Base-by-base conservation (phyloP, 30 jellyfish, hydroid and myxozoan species). In the Hydractinia symbiolongicarpus region DNA sequence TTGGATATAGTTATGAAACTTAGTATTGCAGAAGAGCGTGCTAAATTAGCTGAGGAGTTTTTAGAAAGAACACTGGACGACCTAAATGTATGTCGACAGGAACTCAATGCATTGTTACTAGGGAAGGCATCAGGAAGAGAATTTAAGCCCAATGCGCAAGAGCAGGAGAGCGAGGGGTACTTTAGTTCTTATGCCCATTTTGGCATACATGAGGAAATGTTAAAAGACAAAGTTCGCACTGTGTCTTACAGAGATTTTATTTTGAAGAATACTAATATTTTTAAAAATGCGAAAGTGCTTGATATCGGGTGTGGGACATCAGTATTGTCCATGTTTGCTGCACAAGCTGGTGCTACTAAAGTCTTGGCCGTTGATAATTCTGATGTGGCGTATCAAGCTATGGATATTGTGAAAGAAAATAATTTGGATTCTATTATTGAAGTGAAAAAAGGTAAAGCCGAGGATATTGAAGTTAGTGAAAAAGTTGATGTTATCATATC, bases 161-260 rank as follows among this genome's bases (percentile, higher is more conserved):
- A 64, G 54, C 17, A n/a, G 74, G 94, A 67, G 40, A 81, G 80
- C 72, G 68, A 60, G 55, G 86, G 93, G n/a, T 91, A 91, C 81
- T 91, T 91, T 81, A 89, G 83, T 52, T 91, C 98, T 14, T 91
- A 91, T 83, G 89, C 98, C 8, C 98, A 91, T 61, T 81, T 55
- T 83, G 98, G 98, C 16, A 91, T 91, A 40, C 98, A 91, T 66
- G 98, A 91, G 67, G 98, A 91, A 79, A 91, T 91, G 98, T 87
- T 91, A 50, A 91, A 86, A 75, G 98, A 91, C 68, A 76, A 67
- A 58, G 87, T 86, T 20, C 55, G 98, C 56, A 91, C 98, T 2
- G 93, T 86, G 60, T 82, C 95, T 76, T 91, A 91, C 84, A 68
- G 86, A 64, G 79, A 84, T 60, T 91, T 82, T 40, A 86, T 91